Base-by-base conservation (phyloP, 2,113 vertebrate species). In the Daboia siamensis region DNA sequence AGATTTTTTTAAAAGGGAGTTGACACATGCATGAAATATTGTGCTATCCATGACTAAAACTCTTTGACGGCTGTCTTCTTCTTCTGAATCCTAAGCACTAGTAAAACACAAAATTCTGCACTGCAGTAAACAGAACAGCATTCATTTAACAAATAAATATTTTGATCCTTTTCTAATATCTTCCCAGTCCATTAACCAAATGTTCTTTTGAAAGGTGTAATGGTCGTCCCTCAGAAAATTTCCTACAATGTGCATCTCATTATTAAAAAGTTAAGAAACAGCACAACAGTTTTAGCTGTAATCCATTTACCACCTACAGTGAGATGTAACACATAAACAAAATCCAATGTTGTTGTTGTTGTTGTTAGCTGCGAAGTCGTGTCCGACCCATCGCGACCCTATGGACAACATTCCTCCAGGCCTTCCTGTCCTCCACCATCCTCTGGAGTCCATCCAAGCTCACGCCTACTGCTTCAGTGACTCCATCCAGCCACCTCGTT, bases 271-370 rank as follows among this genome's bases (percentile, higher is more conserved):
- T 55, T 55, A 56, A 90, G 51, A 84, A 80, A 56, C 51, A 84
- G 69, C 69, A 44, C 39, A 74, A 24, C 5, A 10, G 46, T 84
- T 24, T 84, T 84, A 39, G 69, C 24, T 56, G 23, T 33, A 90
- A 84, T 54, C 33, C 69, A 84, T 84, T 84, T 13, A 90, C 90
- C n/a, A 84, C 55, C 80, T 26, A 55, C 52, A 44, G 64, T 55
- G 55, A 90, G 74, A 90, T 46, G 80, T 90, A 55, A 55, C 90
- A 84, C n/a, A 90, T 90, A 55, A 85, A 56, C 52, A 44, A 91
- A 56, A 24, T 56, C 52, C 39, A 86, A 91, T 86, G n/a, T n/a
- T n/a, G n/a, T n/a, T n/a, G n/a, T n/a, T n/a, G n/a, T n/a, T n/a
- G n/a, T n/a, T n/a, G n/a, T n/a, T n/a, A n/a, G n/a, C n/a, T n/a